phyloP scores from a whole-genome alignment of 2,888 invertebrate genomes.

The Hymenopus coronatus region DNA sequence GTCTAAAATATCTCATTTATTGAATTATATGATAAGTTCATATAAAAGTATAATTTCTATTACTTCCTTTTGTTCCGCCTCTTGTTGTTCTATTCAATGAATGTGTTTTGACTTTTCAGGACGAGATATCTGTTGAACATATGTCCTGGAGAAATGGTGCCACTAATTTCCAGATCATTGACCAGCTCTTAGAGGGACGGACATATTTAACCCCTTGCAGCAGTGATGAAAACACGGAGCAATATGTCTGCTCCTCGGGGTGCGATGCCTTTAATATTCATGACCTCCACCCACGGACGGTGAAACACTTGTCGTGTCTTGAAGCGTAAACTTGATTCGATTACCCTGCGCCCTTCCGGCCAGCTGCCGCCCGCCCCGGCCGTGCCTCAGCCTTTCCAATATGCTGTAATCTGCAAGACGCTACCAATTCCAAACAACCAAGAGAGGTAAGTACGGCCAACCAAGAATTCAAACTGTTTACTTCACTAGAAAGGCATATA shows the following conservation, averaged over 20 bases:
- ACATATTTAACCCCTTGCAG: constrained; percentile 13
- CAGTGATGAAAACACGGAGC: constrained; percentile 4
- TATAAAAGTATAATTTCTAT: too few species aligned
- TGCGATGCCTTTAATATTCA: constrained; percentile 3
- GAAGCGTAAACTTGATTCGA: constrained; percentile 14
- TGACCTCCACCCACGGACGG: not conserved
- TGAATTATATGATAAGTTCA: too few species aligned
- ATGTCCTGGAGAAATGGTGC: not conserved
- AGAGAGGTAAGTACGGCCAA: too few species aligned
- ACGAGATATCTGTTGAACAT: not conserved
- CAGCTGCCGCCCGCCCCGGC: not conserved
- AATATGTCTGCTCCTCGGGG: not conserved
- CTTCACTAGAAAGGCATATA: too few species aligned
- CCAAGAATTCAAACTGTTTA: too few species aligned
- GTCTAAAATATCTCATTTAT: too few species aligned
- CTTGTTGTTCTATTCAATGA: too few species aligned
- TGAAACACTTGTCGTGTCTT: constrained; percentile 11
- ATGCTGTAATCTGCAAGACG: not conserved
- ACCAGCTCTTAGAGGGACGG: not conserved
- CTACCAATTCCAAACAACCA: not conserved
- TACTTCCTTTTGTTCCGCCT: too few species aligned
- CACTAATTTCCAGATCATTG: constrained; percentile 3
- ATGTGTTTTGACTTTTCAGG: too few species aligned
- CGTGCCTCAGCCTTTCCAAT: not conserved
- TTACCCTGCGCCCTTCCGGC: not conserved